Conservation (phyloP, 2,888 invertebrate genomes). For the Hermaeophaga mercurialis region DNA sequence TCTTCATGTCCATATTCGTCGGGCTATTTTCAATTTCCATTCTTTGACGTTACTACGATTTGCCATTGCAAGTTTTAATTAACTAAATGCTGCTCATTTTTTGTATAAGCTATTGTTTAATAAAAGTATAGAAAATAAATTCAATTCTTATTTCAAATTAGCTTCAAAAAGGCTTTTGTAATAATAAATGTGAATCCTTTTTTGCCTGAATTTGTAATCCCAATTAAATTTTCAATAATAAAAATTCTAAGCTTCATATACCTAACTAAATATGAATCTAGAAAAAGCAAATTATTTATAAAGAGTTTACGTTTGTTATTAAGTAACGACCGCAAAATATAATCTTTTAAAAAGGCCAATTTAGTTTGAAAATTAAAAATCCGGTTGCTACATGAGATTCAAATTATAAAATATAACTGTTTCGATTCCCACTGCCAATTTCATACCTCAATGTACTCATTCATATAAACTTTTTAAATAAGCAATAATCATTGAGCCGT, state of each 20-base stretch:
- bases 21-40: constrained; percentile 47
- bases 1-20: constrained; percentile 44
- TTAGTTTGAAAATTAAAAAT: background rate
- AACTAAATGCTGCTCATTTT: constrained; percentile 42
- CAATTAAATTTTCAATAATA: too few relatives aligned
- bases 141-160: background rate
- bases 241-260: too few relatives aligned
- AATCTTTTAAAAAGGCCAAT: background rate
- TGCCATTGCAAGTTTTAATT: constrained; percentile 47
- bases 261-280: too few relatives aligned
- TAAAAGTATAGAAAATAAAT: background rate
- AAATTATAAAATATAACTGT: constrained; percentile 10
- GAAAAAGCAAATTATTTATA: too few relatives aligned
- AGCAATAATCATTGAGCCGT: constrained; percentile 1
- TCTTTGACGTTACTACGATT: constrained; percentile 42
- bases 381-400: background rate
- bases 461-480: constrained; percentile 12
- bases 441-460: constrained; percentile 16
- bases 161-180: background rate
- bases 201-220: too few relatives aligned
- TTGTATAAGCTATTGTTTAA: constrained; percentile 13
- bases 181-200: too few relatives aligned
- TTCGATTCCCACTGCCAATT: background rate
- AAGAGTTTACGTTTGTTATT: background rate
- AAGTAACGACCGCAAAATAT: constrained; percentile 1